Evolutionary conservation across 2,888 invertebrate species (phyloP), one percentile per base, ranked within the genome.

Genomic region (Rhamnusium bicolor): DNA sequence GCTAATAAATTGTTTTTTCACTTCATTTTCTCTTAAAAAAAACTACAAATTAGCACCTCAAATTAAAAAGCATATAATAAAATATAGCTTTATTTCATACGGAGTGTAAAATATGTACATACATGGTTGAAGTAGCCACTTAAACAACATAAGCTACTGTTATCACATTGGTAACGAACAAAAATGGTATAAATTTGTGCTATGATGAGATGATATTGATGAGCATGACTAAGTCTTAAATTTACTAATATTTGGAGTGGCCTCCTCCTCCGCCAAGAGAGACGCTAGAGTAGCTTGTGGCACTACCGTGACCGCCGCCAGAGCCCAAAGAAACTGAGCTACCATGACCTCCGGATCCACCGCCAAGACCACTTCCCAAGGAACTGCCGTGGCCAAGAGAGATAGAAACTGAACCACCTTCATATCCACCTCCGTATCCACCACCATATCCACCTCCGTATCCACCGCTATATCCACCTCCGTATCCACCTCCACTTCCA

Each of bases 261-360:
- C 82, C 77, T 61, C 79, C 75, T 58, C 78, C 61, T 14, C 61
- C 61, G 46, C 61, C 29, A 40, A 61, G 56, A 32, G 82, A 81
- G 60, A 81, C 73, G 73, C 80, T 80, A 47, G 82, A 82, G 65
- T 80, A 82, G 69, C 82, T 82, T 40, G 79, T 74, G 53, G 82
- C 82, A 73, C 82, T 79, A 51, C 81, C 79, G 54, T 80, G 77
- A n/a, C 80, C 79, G 47, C 80, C 78, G 16, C 77, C 73, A n/a
- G 73, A 77, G 32, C 74, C 65, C 3, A 71, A 63, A 8, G 77
- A 74, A 21, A 73, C 62, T 19, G 62, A 60, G 29, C 67, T 51
- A 10, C 80, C 74, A 62, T 73, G 58, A 49, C 75, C 77, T 19
- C 73, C 74, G 54, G 69, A 49, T 24, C 74, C 75, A 16, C 73